Percentiles rank a stretch among this genome's conserved stretches.
Evolutionary conservation across 2,888 invertebrate genomes (phyloP).

Genomic region (Villa cingulata): DNA sequence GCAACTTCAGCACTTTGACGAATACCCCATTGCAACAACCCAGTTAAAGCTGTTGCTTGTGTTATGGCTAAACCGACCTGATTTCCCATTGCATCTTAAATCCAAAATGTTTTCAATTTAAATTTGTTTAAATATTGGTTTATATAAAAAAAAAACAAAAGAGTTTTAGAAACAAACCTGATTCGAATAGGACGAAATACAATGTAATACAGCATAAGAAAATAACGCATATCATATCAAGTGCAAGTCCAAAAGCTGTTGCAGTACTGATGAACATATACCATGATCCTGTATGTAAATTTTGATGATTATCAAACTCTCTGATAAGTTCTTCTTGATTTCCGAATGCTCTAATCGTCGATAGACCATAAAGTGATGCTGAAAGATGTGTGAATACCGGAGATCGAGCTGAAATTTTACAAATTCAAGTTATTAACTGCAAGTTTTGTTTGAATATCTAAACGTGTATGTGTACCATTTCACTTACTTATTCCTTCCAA

Average conservation of each 20-base stretch:
- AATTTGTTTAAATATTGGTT: background rate
- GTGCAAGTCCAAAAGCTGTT: conserved; percentile 48
- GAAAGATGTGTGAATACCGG: conserved; percentile 69
- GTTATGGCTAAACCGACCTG: conserved; percentile 42
- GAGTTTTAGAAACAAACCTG: conserved; percentile 11
- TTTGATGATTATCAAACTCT: conserved; percentile 48
- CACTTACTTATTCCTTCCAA: conserved; percentile 48
- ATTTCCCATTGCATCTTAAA: conserved; percentile 25
- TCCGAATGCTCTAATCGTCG: conserved; percentile 58
- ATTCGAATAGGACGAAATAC: conserved; percentile 40
- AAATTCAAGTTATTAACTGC: no score
- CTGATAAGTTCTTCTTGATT: conserved; percentile 48
- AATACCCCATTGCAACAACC: conserved; percentile 55
- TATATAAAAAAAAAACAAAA: background rate
- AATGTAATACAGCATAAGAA: conserved; percentile 52
- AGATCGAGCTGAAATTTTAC: conserved; percentile 56
- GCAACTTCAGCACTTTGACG: conserved; percentile 57
- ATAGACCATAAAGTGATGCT: conserved; percentile 57
- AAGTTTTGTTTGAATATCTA: no score
- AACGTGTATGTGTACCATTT: no score
- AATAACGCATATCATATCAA: conserved; percentile 49
- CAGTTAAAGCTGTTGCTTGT: conserved; percentile 38
- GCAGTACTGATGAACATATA: conserved; percentile 50
- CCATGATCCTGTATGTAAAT: conserved; percentile 52
- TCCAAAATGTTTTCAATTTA: no score